Evolutionary conservation across 35 echinoderm and acorn worm genomes (phyloP).

Genomic region (Patiria miniata): DNA sequence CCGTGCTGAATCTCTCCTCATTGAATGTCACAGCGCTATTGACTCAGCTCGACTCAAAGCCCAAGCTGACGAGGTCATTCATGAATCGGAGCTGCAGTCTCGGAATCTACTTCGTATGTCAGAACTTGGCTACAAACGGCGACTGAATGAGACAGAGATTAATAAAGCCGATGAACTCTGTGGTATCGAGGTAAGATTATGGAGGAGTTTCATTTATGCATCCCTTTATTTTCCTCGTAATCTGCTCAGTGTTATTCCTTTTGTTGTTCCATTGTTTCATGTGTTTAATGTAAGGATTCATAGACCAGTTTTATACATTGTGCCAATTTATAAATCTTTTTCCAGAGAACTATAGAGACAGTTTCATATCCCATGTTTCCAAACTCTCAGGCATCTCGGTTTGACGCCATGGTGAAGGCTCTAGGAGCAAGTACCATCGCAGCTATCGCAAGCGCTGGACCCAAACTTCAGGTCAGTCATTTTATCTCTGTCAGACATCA

Average conservation of each 20-base stretch:
- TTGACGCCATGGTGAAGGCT: conserved; percentile 69
- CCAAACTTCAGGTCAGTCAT: conserved; percentile 77
- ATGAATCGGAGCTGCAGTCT: conserved; percentile 51
- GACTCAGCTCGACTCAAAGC: conserved; percentile 81
- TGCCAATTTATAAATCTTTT: not conserved
- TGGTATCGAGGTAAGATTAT: conserved; percentile 74
- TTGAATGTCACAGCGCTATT: conserved; percentile 88
- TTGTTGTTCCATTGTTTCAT: not conserved
- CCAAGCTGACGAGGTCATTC: conserved; percentile 85
- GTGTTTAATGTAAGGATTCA: too few relatives aligned
- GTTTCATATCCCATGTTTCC: not conserved
- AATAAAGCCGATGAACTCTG: conserved; percentile 57
- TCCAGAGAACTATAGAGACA: not conserved
- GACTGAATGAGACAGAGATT: conserved; percentile 72
- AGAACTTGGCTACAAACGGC: conserved; percentile 52
- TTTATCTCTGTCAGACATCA: too few relatives aligned
- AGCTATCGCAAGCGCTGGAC: conserved; percentile 79
- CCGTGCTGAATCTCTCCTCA: conserved; percentile 78
- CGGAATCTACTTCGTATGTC: conserved; percentile 40
- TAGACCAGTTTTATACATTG: too few relatives aligned
- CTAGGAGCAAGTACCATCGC: conserved; percentile 69
- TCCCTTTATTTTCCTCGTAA: not conserved
- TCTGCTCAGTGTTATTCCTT: not conserved
- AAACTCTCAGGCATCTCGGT: conserved; percentile 62
- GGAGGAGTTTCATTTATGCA: not conserved